phyloP scores from a whole-genome alignment of 2,888 invertebrate genomes.

The Euproctis similis region DNA sequence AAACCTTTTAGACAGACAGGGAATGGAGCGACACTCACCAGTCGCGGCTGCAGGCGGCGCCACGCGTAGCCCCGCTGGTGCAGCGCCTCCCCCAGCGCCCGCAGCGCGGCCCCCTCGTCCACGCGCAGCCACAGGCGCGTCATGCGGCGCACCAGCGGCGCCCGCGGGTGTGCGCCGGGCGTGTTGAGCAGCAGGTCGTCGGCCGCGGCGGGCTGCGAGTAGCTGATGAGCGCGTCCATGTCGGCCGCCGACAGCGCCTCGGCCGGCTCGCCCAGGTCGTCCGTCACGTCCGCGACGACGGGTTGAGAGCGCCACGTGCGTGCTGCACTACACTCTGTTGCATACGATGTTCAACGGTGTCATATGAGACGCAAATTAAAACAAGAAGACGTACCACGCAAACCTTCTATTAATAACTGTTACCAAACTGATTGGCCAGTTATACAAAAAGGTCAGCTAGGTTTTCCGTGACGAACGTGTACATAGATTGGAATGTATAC shows the following conservation, averaged over 20 bases:
- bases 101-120: constrained; percentile 77
- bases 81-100: constrained; percentile 60
- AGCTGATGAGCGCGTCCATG: constrained; percentile 79
- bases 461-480: too few relatives aligned
- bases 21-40: constrained; percentile 36
- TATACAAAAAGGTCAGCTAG: too few relatives aligned
- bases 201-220: constrained; percentile 90
- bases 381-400: too few relatives aligned
- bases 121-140: constrained; percentile 92
- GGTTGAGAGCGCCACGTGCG: constrained; percentile 13
- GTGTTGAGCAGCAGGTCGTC: constrained; percentile 83
- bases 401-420: too few relatives aligned
- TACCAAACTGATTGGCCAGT: too few relatives aligned
- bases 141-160: constrained; percentile 88
- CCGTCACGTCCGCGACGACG: constrained; percentile 7
- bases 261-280: constrained; percentile 17
- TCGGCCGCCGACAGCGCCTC: constrained; percentile 36
- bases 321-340: constrained; percentile 1
- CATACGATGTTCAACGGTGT: too few relatives aligned
- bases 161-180: constrained; percentile 35
- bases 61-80: constrained; percentile 52
- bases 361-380: too few relatives aligned
- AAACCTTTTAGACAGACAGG: too few relatives aligned
- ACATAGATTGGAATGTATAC: too few relatives aligned
- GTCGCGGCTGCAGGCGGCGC: constrained; percentile 37